Evolutionary conservation across 1,140 invertebrate genomes (phyloP).

Genomic region (Ips typographus): DNA sequence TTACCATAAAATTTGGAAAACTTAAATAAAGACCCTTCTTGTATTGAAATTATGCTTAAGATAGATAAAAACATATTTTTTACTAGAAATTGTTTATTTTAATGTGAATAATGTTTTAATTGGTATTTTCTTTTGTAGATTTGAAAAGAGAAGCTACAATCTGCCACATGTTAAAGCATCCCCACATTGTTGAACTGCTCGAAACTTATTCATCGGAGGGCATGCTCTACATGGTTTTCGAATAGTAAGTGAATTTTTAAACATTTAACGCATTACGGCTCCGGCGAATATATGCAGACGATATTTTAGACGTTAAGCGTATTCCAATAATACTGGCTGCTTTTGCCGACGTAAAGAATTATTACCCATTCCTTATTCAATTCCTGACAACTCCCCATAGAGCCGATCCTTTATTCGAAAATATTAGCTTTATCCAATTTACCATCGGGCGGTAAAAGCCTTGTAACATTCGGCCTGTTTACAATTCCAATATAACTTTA

Average conservation of each 20-base stretch:
- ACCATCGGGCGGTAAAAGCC: background rate
- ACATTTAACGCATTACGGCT: no score
- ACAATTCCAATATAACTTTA: background rate
- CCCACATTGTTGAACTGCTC: conserved; percentile 95
- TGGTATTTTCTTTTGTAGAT: conserved; percentile 66
- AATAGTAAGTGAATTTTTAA: conserved; percentile 80
- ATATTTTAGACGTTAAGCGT: no score
- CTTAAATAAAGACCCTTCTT: background rate
- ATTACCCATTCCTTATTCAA: background rate
- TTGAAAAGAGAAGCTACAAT: conserved; percentile 97
- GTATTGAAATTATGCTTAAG: background rate
- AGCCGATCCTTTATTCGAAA: background rate
- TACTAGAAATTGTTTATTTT: conserved; percentile 10
- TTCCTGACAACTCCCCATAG: background rate
- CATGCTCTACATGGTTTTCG: conserved; percentile 99
- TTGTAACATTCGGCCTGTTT: background rate
- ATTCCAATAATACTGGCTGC: no score
- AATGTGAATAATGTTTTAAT: conserved; percentile 11
- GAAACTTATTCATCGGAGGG: conserved; percentile 99
- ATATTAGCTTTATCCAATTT: background rate
- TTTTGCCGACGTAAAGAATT: background rate
- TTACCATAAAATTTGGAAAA: background rate
- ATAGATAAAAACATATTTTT: background rate
- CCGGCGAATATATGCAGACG: no score
- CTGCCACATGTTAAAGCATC: conserved; percentile 98